Evolutionary conservation across 2,113 vertebrate genomes (phyloP).

Genomic region (Coturnix japonica): DNA sequence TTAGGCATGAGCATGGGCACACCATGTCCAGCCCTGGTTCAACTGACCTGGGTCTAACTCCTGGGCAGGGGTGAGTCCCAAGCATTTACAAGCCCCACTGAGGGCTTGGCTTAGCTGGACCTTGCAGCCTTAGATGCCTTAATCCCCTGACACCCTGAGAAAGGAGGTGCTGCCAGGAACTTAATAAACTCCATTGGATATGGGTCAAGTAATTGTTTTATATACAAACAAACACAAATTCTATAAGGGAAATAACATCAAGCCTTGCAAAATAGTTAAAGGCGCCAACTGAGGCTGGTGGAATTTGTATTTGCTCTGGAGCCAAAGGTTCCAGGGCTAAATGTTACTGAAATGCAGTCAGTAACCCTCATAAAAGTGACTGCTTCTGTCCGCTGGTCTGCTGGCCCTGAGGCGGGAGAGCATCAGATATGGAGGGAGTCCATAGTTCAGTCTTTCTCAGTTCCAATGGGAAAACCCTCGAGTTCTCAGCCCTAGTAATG

Average conservation of each 20-base stretch:
- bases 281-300: background rate
- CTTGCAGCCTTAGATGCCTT: background rate
- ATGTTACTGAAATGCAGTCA: background rate
- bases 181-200: background rate
- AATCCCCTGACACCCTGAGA: background rate
- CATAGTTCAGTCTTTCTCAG: background rate
- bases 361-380: background rate
- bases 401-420: accelerated
- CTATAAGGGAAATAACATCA: background rate
- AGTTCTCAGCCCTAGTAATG: background rate
- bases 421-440: background rate
- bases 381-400: background rate
- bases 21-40: background rate
- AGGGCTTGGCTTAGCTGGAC: background rate
- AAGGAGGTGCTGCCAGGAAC: background rate
- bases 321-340: background rate
- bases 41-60: background rate
- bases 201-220: constrained; percentile 20
- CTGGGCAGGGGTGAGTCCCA: background rate
- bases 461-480: background rate
- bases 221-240: constrained; percentile 6
- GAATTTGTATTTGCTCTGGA: background rate
- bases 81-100: background rate
- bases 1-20: background rate
- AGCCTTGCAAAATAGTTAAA: background rate